These are phyloP conservation scores for Oophaga sylvatica DNA, from an alignment of 2,797 vertebrate species.

Conservation along the genomic window DNA sequence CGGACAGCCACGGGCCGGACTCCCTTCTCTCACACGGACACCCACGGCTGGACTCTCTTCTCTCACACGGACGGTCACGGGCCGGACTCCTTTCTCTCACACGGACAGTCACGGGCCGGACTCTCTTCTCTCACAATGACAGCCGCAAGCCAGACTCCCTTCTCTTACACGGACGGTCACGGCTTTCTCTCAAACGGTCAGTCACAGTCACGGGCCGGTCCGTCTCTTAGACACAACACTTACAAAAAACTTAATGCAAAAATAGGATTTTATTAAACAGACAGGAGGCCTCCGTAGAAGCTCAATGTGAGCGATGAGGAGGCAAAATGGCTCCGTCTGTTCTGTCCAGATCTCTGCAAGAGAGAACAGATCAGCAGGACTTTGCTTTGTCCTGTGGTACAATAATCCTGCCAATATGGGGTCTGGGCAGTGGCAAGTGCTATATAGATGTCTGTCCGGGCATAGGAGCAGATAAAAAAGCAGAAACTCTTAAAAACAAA, in stretches of 20 bases:
- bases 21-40: neutral
- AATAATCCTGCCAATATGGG: neutral
- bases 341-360: neutral
- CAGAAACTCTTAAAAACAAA: slow-evolving; percentile 7
- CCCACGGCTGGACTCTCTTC: neutral
- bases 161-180: neutral
- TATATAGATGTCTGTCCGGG: neutral
- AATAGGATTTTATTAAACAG: slow-evolving; percentile 55
- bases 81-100: no score
- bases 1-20: neutral
- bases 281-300: neutral
- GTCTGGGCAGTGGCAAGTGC: neutral
- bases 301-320: slow-evolving; percentile 54
- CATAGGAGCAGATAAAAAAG: neutral
- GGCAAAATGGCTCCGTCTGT: neutral
- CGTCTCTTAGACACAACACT: neutral
- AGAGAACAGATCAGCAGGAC: neutral
- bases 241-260: neutral
- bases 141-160: no score
- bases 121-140: no score
- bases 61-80: no score
- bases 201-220: neutral
- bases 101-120: no score
- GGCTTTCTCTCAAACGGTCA: neutral
- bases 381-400: neutral